Evolutionary conservation across 2,113 vertebrate species (phyloP).

Genomic region (Macquaria australasica): DNA sequence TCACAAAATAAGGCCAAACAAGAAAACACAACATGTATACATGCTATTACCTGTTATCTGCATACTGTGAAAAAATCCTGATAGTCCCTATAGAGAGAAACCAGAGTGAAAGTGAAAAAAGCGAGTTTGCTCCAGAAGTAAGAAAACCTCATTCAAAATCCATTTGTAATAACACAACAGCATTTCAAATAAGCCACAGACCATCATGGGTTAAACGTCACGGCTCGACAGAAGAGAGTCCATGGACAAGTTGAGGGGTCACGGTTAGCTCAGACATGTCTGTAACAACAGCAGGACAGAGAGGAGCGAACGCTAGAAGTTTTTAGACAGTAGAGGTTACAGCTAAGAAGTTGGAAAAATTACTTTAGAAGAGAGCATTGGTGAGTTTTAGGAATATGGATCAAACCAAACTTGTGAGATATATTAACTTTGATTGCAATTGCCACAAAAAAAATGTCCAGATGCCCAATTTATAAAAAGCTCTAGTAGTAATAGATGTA

Average conservation of each 20-base stretch:
- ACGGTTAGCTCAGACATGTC: background rate
- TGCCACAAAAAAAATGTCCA: background rate
- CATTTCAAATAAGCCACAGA: background rate
- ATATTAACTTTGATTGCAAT: background rate
- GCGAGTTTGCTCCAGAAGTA: background rate
- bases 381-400: background rate
- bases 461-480: background rate
- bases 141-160: background rate
- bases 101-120: too few species aligned
- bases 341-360: background rate
- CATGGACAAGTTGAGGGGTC: background rate
- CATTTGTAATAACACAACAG: background rate
- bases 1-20: conserved; percentile 27
- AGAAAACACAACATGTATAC: conserved; percentile 16
- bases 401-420: background rate
- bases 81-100: background rate
- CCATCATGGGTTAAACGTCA: background rate
- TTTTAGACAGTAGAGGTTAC: background rate
- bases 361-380: background rate
- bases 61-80: background rate
- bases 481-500: too few species aligned
- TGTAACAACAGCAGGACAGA: background rate
- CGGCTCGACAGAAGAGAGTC: background rate
- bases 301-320: background rate
- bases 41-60: background rate